Base-by-base conservation (phyloP, 2,113 vertebrate genomes). In the Verasper variegatus region DNA sequence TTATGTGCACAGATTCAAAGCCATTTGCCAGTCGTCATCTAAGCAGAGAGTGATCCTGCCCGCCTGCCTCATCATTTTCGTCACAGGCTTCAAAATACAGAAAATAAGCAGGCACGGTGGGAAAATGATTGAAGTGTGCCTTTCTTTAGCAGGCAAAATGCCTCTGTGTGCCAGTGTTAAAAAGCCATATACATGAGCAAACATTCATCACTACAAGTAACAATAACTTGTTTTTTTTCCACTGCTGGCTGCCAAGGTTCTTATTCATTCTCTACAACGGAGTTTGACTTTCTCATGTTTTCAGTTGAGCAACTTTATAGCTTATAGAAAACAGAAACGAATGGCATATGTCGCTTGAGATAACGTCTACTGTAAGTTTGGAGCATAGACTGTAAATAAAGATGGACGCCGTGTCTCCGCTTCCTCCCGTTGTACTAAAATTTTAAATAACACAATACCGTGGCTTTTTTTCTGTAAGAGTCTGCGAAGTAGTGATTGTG, bases 11-110 rank as follows among this genome's bases (percentile, higher is more conserved):
- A 17, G 24, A 75, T 72, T 84, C 66, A 52, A 52, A 82, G 55
- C 61, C 57, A 69, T 80, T 84, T 78, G 24, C 27, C 7, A 9
- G 40, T 69, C 70, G 40, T 74, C 56, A 47, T 47, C 45, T 77
- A 6, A 40, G 47, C 18, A n/a, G 20, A n/a, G 51, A 54, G 51
- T 54, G 51, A 54, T 54, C 51, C 78, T 3, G 27, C 51, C 51
- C 20, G 51, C 51, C 45, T 49, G 14, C 47, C 18, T 51, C 47
- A 51, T 51, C 4, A 51, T 51, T 15, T 51, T 18, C 15, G 47
- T 51, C 47, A 4, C 47, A 51, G 47, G 17, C 47, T 15, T 51
- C 18, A 21, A 20, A 79, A 65, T 56, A 52, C 27, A 47, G n/a
- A 58, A 52, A 73, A 60, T 57, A 66, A 63, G 67, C 4, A 0